phyloP scores from a whole-genome alignment of 2,797 vertebrate genomes.

The Smutsia temminckii region DNA sequence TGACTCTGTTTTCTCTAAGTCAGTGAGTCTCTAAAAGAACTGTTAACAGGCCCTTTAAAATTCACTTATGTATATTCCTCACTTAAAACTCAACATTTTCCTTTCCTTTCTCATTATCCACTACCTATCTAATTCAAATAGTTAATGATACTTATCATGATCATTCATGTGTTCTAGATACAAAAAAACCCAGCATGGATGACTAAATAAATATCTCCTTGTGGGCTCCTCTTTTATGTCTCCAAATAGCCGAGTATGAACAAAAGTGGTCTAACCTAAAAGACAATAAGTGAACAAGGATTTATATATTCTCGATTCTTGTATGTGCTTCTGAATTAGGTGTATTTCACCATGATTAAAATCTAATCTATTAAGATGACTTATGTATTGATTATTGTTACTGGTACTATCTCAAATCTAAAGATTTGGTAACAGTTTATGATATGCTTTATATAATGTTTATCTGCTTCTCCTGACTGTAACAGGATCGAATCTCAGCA shows the following conservation, averaged over 20 bases:
- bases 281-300: not conserved
- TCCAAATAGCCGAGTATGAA: not conserved
- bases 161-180: not conserved
- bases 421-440: not conserved
- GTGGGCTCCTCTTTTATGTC: not conserved
- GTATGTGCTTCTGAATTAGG: not conserved
- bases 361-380: not conserved
- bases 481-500: not conserved
- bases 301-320: not conserved
- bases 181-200: not conserved
- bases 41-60: not conserved
- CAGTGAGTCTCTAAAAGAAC: not conserved
- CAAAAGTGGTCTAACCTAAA: not conserved
- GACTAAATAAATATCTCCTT: not conserved
- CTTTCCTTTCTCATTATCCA: not conserved
- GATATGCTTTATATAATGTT: not conserved
- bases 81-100: not conserved
- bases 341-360: not conserved
- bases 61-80: not conserved
- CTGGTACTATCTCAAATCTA: not conserved
- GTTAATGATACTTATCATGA: not conserved
- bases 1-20: not conserved
- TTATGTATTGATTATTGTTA: not conserved
- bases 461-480: not conserved
- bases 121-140: not conserved